Evolutionary conservation across 2,797 vertebrate species (phyloP).

Genomic region (Choloepus didactylus): DNA sequence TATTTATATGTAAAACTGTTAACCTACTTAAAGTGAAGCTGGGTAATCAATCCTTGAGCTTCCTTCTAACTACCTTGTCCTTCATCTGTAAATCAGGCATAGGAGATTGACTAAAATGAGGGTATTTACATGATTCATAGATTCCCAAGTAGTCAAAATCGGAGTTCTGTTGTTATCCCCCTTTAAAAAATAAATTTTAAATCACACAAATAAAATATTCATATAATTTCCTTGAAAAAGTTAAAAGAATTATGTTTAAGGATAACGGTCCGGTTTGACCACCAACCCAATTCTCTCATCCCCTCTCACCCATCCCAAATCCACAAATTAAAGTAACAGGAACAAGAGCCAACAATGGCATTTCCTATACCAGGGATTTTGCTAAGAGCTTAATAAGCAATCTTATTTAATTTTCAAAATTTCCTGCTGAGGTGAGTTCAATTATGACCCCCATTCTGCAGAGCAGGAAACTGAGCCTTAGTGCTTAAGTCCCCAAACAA

Average conservation of each 20-base stretch:
- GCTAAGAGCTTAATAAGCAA: background rate
- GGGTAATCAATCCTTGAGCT: background rate
- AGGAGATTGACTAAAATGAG: background rate
- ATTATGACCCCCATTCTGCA: background rate
- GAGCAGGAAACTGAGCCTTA: background rate
- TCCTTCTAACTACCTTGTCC: background rate
- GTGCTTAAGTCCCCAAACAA: background rate
- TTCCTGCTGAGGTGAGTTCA: background rate
- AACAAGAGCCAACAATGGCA: background rate
- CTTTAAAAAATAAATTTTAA: constrained; percentile 44
- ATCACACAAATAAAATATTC: background rate
- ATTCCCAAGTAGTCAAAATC: background rate
- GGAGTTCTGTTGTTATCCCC: background rate
- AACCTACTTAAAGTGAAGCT: background rate
- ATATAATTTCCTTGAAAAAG: constrained; percentile 20
- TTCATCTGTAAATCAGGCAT: background rate
- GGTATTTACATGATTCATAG: background rate
- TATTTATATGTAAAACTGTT: constrained; percentile 26
- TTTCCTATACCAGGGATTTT: background rate
- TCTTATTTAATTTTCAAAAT: constrained; percentile 11
- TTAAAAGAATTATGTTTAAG: constrained; percentile 13
- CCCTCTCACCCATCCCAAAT: background rate
- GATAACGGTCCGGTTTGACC: constrained; percentile 11
- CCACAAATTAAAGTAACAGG: background rate
- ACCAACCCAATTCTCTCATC: background rate